phyloP scores from a whole-genome alignment of 2,113 vertebrate species.

The Myotis yumanensis region DNA sequence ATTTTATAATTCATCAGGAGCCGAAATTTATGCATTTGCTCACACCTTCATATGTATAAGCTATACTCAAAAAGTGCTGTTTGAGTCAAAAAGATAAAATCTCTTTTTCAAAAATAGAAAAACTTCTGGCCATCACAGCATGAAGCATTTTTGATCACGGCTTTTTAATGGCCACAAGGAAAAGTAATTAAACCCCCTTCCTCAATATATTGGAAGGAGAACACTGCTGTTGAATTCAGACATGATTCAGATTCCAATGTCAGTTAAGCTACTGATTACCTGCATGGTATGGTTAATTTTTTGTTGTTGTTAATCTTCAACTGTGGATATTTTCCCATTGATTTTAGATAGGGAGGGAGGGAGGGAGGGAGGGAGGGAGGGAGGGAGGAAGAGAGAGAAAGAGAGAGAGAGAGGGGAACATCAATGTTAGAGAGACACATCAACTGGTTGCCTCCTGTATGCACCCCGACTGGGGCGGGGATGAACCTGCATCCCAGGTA shows the following conservation, averaged over 20 bases:
- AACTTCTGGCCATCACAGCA: background rate
- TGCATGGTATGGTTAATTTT: background rate
- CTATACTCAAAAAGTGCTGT: background rate
- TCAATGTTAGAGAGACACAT: too few species aligned
- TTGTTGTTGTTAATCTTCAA: background rate
- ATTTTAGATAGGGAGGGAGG: too few species aligned
- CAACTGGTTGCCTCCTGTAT: too few species aligned
- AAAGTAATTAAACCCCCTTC: slow-evolving; percentile 4
- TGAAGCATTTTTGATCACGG: slow-evolving; percentile 6
- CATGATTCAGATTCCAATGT: background rate
- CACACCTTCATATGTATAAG: background rate
- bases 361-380: too few species aligned
- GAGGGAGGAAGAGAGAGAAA: too few species aligned
- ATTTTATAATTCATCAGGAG: slow-evolving; percentile 72
- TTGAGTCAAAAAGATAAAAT: slow-evolving; percentile 19
- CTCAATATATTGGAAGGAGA: slow-evolving; percentile 4
- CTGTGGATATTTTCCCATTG: too few species aligned
- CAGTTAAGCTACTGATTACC: background rate
- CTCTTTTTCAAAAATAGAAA: slow-evolving; percentile 37
- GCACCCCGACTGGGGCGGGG: too few species aligned
- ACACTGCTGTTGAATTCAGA: background rate
- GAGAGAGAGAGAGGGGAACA: too few species aligned
- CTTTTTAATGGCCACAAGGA: slow-evolving; percentile 8
- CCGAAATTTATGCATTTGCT: slow-evolving; percentile 62
- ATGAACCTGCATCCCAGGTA: too few species aligned